A percentile compares a stretch with the other conserved stretches of the same genome.
phyloP scores from a whole-genome alignment of 2,113 vertebrate species.

The Phasianus colchicus region DNA sequence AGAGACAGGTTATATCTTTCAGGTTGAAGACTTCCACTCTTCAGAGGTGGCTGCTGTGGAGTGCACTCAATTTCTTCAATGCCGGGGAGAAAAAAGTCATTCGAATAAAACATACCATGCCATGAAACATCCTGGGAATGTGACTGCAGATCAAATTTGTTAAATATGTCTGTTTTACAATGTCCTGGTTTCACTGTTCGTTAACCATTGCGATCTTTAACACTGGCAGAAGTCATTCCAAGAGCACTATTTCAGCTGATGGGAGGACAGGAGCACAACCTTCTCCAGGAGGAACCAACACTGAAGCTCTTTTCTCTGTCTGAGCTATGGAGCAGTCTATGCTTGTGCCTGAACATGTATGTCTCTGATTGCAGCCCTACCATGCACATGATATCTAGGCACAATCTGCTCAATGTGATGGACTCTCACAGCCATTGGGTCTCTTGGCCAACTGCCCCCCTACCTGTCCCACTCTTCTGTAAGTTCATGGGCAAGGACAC shows the following conservation, averaged over 20 bases:
- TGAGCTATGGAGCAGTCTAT: neutral
- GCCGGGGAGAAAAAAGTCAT: fast-evolving
- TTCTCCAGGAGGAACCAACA: neutral
- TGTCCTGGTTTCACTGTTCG: neutral
- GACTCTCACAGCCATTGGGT: too few species aligned
- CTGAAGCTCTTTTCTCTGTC: neutral
- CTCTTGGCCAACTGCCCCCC: too few species aligned
- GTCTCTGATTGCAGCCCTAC: neutral
- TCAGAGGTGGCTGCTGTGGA: neutral
- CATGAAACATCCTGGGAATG: neutral
- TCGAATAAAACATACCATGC: neutral
- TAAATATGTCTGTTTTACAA: neutral
- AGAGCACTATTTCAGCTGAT: neutral
- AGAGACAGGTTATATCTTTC: neutral
- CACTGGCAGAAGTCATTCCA: neutral
- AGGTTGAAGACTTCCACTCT: neutral
- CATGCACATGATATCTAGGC: too few species aligned
- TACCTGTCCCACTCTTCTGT: too few species aligned
- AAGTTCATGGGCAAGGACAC: too few species aligned
- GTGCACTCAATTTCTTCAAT: neutral
- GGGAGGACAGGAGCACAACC: neutral
- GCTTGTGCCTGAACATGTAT: fast-evolving
- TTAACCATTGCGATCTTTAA: neutral
- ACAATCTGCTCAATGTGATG: too few species aligned
- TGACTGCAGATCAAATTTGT: neutral